These are phyloP conservation scores for Lasaia peninsularis DNA, from an alignment of 1,140 invertebrate genomes.

Conservation along the genomic window DNA sequence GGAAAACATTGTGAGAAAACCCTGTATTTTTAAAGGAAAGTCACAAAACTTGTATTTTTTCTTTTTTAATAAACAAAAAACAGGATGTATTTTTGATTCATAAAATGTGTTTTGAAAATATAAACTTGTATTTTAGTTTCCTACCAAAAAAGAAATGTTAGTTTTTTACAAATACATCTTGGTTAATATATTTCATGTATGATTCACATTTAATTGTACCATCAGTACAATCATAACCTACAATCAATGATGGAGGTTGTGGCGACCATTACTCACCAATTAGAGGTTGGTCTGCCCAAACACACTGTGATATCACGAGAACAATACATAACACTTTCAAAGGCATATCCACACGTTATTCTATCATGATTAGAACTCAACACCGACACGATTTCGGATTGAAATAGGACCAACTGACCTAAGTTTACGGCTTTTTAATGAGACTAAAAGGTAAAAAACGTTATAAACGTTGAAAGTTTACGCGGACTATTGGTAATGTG, in stretches of 20 bases:
- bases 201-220: not conserved
- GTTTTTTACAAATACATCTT: too few species aligned
- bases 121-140: too few species aligned
- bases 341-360: slow-evolving; percentile 19
- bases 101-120: too few species aligned
- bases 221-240: not conserved
- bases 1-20: too few species aligned
- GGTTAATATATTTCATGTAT: too few species aligned
- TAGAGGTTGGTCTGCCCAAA: slow-evolving; percentile 23
- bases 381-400: not conserved
- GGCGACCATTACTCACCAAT: slow-evolving; percentile 33
- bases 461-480: slow-evolving; percentile 50
- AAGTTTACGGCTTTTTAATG: slow-evolving; percentile 13
- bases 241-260: not conserved
- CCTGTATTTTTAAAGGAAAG: too few species aligned
- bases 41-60: too few species aligned
- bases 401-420: not conserved
- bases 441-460: slow-evolving; percentile 41
- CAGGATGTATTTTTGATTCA: too few species aligned
- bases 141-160: too few species aligned
- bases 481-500: slow-evolving; percentile 48
- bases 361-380: not conserved
- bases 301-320: slow-evolving; percentile 26
- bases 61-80: too few species aligned
- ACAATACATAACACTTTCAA: slow-evolving; percentile 32